Percentiles rank a stretch among this genome's conserved stretches.
phyloP scores from a whole-genome alignment of 2,888 invertebrate species.

The Nasonovia ribisnigri region DNA sequence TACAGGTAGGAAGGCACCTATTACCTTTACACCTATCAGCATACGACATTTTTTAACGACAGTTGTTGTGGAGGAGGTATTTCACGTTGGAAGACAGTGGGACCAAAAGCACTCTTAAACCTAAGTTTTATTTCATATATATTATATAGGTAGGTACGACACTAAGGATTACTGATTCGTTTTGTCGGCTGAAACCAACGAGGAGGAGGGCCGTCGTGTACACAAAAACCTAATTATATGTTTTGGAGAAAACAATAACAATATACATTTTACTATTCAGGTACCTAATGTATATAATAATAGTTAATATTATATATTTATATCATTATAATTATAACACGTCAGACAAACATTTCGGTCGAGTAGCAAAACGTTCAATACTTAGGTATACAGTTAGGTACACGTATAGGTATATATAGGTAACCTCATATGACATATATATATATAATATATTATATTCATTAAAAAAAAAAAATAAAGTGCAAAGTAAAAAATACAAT shows the following conservation, averaged over 20 bases:
- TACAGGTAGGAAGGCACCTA: neutral
- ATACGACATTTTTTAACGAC: neutral
- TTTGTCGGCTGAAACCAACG: neutral
- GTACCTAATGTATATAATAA: conserved; percentile 19
- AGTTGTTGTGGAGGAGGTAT: neutral
- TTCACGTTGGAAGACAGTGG: conserved; percentile 43
- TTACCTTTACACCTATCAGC: too few species aligned
- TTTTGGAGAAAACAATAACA: neutral
- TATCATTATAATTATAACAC: neutral
- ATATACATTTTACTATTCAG: neutral
- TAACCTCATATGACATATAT: neutral
- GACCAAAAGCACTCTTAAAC: conserved; percentile 20
- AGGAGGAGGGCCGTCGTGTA: neutral
- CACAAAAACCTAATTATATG: neutral
- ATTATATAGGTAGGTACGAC: neutral
- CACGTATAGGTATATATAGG: conserved; percentile 4
- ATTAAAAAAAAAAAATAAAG: conserved; percentile 45
- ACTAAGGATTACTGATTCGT: neutral
- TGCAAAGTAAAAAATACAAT: conserved; percentile 55
- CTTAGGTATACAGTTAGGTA: neutral
- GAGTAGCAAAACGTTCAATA: conserved; percentile 10
- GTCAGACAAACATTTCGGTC: conserved; percentile 9
- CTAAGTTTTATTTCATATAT: neutral
- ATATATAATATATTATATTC: conserved; percentile 17
- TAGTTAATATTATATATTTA: neutral